phyloP scores from a whole-genome alignment of 1,140 invertebrate genomes.

The Hypsibius dujardini region DNA sequence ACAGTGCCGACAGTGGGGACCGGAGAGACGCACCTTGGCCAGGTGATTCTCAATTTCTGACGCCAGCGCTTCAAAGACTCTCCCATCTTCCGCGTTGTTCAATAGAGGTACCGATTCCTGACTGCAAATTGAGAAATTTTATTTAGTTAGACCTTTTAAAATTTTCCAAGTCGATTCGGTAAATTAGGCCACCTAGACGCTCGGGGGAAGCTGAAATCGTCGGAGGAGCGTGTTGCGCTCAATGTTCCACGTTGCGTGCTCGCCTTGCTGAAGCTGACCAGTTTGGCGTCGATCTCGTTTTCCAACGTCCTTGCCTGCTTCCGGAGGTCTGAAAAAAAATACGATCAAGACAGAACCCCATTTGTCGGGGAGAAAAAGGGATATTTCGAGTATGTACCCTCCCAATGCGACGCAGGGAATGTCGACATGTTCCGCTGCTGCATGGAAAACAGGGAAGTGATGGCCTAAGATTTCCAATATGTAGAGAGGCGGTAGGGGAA shows the following conservation, averaged over 20 bases:
- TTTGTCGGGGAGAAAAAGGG: too few relatives aligned
- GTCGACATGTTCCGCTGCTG: neutral
- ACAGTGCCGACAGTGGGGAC: neutral
- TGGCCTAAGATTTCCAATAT: too few relatives aligned
- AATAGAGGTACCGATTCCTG: slow-evolving; percentile 60
- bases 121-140: neutral
- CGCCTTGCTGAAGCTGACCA: slow-evolving; percentile 84
- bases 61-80: slow-evolving; percentile 77
- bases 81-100: slow-evolving; percentile 47
- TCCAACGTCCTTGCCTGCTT: slow-evolving; percentile 80
- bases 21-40: slow-evolving; percentile 44
- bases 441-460: neutral
- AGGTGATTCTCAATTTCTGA: slow-evolving; percentile 75
- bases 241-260: slow-evolving; percentile 40
- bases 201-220: slow-evolving; percentile 19
- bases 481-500: too few relatives aligned
- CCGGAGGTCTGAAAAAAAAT: slow-evolving; percentile 52
- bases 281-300: slow-evolving; percentile 88
- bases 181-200: slow-evolving; percentile 16
- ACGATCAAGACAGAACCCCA: too few relatives aligned
- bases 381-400: neutral
- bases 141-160: slow-evolving; percentile 17
- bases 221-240: neutral
- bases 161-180: neutral
- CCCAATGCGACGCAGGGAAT: neutral